Conservation (phyloP, 2,797 vertebrate genomes). For the Pangasius djambal region DNA sequence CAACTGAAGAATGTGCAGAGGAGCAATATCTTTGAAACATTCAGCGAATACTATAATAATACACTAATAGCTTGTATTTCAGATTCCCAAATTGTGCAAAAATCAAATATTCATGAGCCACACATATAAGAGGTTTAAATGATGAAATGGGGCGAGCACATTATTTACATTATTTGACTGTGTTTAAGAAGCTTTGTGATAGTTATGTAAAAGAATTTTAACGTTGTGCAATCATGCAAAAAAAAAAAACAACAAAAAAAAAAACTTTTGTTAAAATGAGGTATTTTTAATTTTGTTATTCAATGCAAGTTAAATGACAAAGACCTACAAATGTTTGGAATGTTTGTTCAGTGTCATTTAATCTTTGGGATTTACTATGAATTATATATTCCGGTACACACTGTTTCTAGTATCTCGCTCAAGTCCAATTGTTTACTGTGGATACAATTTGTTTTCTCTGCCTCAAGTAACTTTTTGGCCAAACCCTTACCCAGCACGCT, state of each 20-base stretch:
- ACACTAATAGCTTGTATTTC: background rate
- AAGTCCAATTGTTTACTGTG: background rate
- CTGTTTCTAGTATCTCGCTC: background rate
- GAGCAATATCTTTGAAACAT: background rate
- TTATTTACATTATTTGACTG: background rate
- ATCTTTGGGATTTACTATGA: background rate
- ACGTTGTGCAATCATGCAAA: background rate
- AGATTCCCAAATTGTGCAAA: background rate
- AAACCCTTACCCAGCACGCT: background rate
- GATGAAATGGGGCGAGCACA: background rate
- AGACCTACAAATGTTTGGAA: background rate
- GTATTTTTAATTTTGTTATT: background rate
- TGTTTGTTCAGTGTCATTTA: background rate
- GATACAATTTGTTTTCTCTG: background rate
- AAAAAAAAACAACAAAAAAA: background rate
- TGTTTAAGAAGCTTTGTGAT: background rate
- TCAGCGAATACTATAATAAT: too few relatives aligned
- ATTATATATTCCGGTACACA: background rate
- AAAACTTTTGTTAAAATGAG: background rate
- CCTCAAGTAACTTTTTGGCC: background rate
- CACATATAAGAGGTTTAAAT: background rate
- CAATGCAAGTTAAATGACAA: background rate
- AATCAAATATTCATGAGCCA: background rate
- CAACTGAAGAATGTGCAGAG: background rate
- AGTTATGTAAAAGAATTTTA: background rate